These are phyloP conservation scores for Tenebrio molitor DNA, from an alignment of 1,140 invertebrate genomes.

Conservation along the genomic window DNA sequence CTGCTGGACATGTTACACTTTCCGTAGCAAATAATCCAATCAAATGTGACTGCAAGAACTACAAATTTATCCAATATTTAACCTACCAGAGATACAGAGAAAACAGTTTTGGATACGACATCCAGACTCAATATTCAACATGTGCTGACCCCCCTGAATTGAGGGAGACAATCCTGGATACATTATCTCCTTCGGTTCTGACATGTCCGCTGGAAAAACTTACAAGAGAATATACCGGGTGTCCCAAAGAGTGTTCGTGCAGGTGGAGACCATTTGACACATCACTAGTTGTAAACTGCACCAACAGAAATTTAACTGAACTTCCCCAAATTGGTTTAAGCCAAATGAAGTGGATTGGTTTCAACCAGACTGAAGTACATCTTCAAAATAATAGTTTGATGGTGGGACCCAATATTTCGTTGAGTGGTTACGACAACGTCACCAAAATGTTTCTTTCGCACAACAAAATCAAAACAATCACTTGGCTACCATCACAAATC, in stretches of 20 bases:
- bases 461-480: conserved; percentile 44
- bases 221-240: conserved; percentile 20
- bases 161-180: neutral
- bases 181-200: neutral
- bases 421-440: conserved; percentile 44
- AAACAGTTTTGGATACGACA: conserved; percentile 12
- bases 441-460: conserved; percentile 42
- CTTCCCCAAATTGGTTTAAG: neutral
- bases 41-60: conserved; percentile 45
- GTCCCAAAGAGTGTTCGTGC: conserved; percentile 49
- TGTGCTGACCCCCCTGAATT: conserved; percentile 29
- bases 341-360: too few species aligned
- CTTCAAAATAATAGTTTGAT: conserved; percentile 39
- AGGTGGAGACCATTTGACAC: conserved; percentile 43
- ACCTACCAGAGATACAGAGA: conserved; percentile 7
- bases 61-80: conserved; percentile 47
- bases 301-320: conserved; percentile 27
- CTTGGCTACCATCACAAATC: conserved; percentile 51
- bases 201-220: conserved; percentile 18
- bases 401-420: neutral
- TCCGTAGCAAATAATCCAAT: conserved; percentile 46
- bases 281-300: conserved; percentile 41
- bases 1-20: too few species aligned
- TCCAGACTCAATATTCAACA: conserved; percentile 13
- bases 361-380: conserved; percentile 25